Base-by-base conservation (phyloP, 2,113 vertebrate species). In the mouse (Mus musculus) region DNA sequence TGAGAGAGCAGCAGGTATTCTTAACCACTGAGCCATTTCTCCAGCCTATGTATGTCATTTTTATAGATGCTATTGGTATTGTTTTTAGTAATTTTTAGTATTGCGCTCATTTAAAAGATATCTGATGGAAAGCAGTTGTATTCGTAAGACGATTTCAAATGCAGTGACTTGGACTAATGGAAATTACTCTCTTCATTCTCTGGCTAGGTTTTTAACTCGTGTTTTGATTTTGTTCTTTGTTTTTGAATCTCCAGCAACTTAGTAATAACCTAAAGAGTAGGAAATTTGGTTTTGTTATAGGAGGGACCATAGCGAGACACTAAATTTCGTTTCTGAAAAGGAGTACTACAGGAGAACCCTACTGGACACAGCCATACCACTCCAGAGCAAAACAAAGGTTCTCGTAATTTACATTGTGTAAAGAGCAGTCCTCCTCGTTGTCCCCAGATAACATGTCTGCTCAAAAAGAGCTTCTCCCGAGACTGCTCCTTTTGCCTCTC, bases 251-350 rank as follows among this genome's bases (percentile, higher is more conserved):
- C 36, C 11, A 90, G 59, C 59, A 46, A 75, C 30, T 92, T 36
- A 49, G 69, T 88, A 67, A 88, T 87, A 95, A 78, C 67, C 88
- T 61, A 19, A 9, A 5, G 33, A 91, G 9, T 4, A 95, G 80
- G 69, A 95, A 88, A 90, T 92, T 76, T 94, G 39, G 14, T 93
- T 93, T 95, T 93, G 20, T 90, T 92, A 59, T 22, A 67, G 52
- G 67, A 81, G 67, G 65, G 30, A 30, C 63, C 9, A 52, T 65
- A 72, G 63, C 89, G 88, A 97, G 46, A 12, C 72, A 81, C 33
- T 90, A 63, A 93, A 73, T 65, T 93, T 75, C 87, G 72, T 78
- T 76, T 85, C 73, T 89, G 24, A 85, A 78, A 94, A 90, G 72
- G 65, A 92, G 28, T 89, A 59, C 75, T 91, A 61, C 4, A 78